Conservation (phyloP, 2,888 invertebrate genomes). For the Linnaemya tessellans region DNA sequence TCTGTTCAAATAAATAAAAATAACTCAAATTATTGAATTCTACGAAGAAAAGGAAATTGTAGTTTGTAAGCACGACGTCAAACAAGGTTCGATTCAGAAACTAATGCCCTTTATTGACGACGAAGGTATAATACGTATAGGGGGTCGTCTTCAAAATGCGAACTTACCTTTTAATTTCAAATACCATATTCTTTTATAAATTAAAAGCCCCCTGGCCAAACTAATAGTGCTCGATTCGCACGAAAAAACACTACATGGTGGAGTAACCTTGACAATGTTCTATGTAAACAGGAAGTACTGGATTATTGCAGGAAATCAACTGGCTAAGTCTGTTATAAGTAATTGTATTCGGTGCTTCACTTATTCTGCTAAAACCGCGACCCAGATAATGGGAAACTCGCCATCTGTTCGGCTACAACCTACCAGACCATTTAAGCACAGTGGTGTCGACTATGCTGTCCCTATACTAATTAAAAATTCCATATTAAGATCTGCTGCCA, state of each 20-base stretch:
- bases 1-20: slow-evolving; percentile 9
- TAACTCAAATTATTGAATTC: slow-evolving; percentile 43
- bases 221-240: slow-evolving; percentile 6
- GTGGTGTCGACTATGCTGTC: not conserved
- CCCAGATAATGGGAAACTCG: slow-evolving; percentile 41
- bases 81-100: slow-evolving; percentile 25
- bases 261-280: not conserved
- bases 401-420: not conserved
- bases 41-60: not conserved
- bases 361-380: slow-evolving; percentile 22
- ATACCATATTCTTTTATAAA: slow-evolving; percentile 6
- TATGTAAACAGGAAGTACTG: slow-evolving; percentile 2
- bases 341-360: slow-evolving; percentile 58
- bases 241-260: slow-evolving; percentile 36
- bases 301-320: slow-evolving; percentile 37
- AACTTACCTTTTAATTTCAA: slow-evolving; percentile 21
- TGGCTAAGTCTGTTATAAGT: slow-evolving; percentile 31
- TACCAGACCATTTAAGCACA: too few species aligned
- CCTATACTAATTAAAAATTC: slow-evolving; percentile 67
- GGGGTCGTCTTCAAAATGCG: slow-evolving; percentile 70
- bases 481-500: slow-evolving; percentile 26
- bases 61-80: not conserved
- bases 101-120: slow-evolving; percentile 52
- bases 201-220: slow-evolving; percentile 39
- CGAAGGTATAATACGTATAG: slow-evolving; percentile 15